A percentile compares a stretch with the other conserved stretches of the same genome.
phyloP scores from a whole-genome alignment of 2,797 vertebrate species.

The Peromyscus aztecus region DNA sequence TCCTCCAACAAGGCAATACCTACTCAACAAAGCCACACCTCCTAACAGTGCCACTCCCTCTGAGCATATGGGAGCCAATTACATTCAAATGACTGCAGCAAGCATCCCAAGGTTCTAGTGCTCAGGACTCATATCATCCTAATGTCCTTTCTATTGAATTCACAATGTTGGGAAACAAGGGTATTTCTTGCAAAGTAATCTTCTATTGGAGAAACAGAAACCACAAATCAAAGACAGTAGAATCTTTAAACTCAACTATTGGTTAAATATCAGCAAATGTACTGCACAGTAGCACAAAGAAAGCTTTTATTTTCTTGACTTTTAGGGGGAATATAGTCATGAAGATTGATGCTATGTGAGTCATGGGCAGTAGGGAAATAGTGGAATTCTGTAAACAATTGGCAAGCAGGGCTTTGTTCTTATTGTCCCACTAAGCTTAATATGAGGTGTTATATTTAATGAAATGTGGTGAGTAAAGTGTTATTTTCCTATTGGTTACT shows the following conservation, averaged over 20 bases:
- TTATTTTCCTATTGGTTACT: slow-evolving; percentile 87
- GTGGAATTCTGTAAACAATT: slow-evolving; percentile 77
- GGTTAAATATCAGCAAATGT: slow-evolving; percentile 78
- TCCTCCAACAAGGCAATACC: not conserved
- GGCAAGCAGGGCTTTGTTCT: slow-evolving; percentile 80
- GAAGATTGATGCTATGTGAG: slow-evolving; percentile 42
- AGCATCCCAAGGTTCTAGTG: not conserved
- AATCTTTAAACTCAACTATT: slow-evolving; percentile 75
- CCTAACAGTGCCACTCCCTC: not conserved
- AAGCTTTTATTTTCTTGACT: slow-evolving; percentile 76
- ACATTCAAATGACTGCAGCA: not conserved
- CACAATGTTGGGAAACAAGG: slow-evolving; percentile 62
- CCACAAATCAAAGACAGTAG: slow-evolving; percentile 79
- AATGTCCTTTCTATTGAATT: slow-evolving; percentile 60
- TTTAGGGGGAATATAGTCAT: slow-evolving; percentile 51
- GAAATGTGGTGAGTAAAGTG: slow-evolving; percentile 87
- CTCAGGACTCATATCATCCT: slow-evolving; percentile 25
- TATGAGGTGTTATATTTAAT: slow-evolving; percentile 86
- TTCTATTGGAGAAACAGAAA: slow-evolving; percentile 72
- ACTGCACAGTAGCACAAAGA: slow-evolving; percentile 67
- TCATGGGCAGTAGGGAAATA: slow-evolving; percentile 55
- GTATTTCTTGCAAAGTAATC: slow-evolving; percentile 66
- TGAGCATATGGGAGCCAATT: not conserved
- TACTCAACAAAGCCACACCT: not conserved
- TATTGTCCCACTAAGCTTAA: slow-evolving; percentile 83